These are phyloP conservation scores for Zeus faber DNA, from an alignment of 2,113 vertebrate species.

Conservation along the genomic window DNA sequence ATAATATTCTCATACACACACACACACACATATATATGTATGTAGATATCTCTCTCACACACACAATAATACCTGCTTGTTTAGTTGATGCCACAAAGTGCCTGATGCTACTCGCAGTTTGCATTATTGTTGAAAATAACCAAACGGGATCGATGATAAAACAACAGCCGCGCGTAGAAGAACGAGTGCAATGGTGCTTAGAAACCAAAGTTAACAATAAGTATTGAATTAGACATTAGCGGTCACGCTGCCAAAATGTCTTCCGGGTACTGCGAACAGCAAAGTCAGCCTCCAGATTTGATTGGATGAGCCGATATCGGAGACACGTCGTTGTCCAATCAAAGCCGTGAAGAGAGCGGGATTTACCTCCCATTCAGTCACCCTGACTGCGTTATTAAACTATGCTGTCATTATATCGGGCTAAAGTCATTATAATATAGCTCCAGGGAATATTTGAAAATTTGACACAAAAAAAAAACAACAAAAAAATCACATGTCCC, in stretches of 20 bases:
- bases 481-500: not conserved
- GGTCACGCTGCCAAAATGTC: too few relatives aligned
- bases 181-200: too few relatives aligned
- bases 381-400: too few relatives aligned
- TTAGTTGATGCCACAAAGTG: conserved; percentile 47
- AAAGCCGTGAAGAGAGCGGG: conserved; percentile 10
- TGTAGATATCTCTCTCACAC: too few relatives aligned
- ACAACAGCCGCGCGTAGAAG: too few relatives aligned
- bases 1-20: not conserved
- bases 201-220: too few relatives aligned
- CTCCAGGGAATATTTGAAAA: too few relatives aligned
- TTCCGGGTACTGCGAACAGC: too few relatives aligned
- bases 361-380: not conserved
- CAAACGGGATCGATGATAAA: too few relatives aligned
- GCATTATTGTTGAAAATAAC: conserved; percentile 56
- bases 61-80: conserved; percentile 52
- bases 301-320: conserved; percentile 23
- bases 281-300: not conserved
- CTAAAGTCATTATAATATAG: too few relatives aligned
- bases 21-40: conserved; percentile 2
- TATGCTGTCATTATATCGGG: too few relatives aligned
- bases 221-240: too few relatives aligned
- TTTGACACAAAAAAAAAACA: not conserved
- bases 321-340: conserved; percentile 14
- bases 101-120: conserved; percentile 54